Evolutionary conservation across 2,113 vertebrate species (phyloP).

Genomic region (Oxyruncus cristatus): DNA sequence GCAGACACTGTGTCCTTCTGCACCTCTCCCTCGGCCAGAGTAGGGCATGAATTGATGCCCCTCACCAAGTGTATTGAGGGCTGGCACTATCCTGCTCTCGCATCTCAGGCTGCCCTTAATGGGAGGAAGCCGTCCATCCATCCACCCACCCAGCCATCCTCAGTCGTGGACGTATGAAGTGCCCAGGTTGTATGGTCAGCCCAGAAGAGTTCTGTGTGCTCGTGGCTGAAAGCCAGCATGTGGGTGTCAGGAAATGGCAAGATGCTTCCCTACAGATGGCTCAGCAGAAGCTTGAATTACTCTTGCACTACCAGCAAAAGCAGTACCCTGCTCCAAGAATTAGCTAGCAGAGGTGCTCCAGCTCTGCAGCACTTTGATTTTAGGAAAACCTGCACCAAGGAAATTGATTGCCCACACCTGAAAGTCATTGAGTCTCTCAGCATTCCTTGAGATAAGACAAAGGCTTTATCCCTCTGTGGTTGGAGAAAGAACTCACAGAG

Average conservation of each 20-base stretch:
- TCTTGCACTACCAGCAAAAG: neutral
- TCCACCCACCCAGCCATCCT: too few species aligned
- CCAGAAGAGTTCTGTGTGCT: neutral
- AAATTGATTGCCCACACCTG: neutral
- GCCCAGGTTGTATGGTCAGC: neutral
- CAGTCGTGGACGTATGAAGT: neutral
- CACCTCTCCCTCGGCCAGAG: neutral
- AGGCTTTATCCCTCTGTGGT: neutral
- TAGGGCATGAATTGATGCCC: accelerated
- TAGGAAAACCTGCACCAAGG: neutral
- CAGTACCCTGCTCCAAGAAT: neutral
- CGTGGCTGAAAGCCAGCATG: neutral
- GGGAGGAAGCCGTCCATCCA: neutral
- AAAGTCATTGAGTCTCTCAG: neutral
- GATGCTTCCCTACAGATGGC: slow-evolving; percentile 10
- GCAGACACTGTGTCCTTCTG: neutral
- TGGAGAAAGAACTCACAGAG: neutral
- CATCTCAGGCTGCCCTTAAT: neutral
- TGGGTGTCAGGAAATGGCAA: neutral
- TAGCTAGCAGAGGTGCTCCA: neutral
- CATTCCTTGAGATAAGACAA: neutral
- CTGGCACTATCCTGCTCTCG: neutral
- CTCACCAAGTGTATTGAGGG: neutral
- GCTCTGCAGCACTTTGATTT: neutral
- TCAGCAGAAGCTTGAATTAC: slow-evolving; percentile 7